A percentile compares a stretch with the other conserved stretches of the same genome.
Conservation (phyloP, 2,888 invertebrate genomes). For the Meta bourneti region DNA sequence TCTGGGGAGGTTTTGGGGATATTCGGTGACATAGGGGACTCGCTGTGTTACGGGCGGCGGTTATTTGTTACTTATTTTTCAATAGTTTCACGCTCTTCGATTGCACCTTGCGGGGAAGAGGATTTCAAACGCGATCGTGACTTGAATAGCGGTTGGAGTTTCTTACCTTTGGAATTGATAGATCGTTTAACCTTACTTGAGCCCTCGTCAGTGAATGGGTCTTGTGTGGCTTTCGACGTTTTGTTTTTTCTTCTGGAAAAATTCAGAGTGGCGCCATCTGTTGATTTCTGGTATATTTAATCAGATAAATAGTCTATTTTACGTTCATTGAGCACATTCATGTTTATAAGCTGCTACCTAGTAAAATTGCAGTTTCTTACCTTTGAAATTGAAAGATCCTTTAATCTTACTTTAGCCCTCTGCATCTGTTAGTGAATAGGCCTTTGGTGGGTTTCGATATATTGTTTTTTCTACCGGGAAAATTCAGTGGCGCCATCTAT, state of each 20-base stretch:
- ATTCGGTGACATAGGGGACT: neutral
- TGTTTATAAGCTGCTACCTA: no score
- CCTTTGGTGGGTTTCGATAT: no score
- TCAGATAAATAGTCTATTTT: no score
- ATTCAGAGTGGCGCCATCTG: neutral
- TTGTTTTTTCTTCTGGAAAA: neutral
- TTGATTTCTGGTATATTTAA: neutral
- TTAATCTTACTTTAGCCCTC: no score
- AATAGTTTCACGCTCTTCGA: neutral
- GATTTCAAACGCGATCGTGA: neutral
- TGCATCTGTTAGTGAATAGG: no score
- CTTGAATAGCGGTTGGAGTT: neutral
- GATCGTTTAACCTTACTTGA: neutral
- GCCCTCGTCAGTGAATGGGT: neutral
- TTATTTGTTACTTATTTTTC: constrained; percentile 1
- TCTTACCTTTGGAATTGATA: neutral
- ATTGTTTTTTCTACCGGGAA: no score
- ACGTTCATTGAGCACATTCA: no score
- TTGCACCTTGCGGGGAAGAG: neutral
- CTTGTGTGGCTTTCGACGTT: neutral
- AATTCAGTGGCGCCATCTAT: neutral
- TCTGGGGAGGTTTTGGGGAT: neutral
- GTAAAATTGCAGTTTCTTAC: no score
- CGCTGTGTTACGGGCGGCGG: neutral
- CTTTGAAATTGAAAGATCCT: no score